phyloP scores from a whole-genome alignment of 2,797 vertebrate genomes.

The Gastrophryne carolinensis region DNA sequence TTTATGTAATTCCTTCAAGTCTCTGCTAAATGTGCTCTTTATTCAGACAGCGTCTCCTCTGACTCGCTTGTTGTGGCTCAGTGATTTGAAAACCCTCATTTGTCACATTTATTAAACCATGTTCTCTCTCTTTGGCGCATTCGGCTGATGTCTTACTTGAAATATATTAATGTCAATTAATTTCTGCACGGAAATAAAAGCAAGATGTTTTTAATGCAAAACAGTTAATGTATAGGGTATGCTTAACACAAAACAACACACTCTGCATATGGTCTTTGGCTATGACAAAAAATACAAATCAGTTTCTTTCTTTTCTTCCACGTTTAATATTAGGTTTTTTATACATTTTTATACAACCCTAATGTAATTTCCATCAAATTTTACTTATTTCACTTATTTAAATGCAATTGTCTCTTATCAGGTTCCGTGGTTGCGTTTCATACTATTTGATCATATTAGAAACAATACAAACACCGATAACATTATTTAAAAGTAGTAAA shows the following conservation, averaged over 20 bases:
- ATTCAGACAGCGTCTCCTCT: constrained; percentile 47
- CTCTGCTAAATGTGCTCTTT: constrained; percentile 53
- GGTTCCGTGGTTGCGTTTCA: too few species aligned
- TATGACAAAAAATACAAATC: neutral
- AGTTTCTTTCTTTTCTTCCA: neutral
- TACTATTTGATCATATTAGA: too few species aligned
- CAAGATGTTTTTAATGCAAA: constrained; percentile 64
- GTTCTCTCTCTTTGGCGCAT: constrained; percentile 53
- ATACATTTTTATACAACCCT: neutral
- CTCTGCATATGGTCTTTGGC: neutral
- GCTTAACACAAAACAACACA: constrained; percentile 44
- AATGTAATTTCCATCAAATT: too few species aligned
- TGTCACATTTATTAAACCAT: constrained; percentile 59
- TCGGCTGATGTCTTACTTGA: constrained; percentile 56
- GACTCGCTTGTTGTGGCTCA: neutral
- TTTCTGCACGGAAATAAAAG: constrained; percentile 60
- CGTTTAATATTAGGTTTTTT: too few species aligned
- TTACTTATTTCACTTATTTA: too few species aligned
- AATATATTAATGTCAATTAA: constrained; percentile 63
- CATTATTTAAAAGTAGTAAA: too few species aligned
- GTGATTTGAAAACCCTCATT: constrained; percentile 45
- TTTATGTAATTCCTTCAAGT: constrained; percentile 61
- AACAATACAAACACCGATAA: too few species aligned
- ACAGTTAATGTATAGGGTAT: constrained; percentile 59
- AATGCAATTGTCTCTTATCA: too few species aligned